Evolutionary conservation across 2,113 vertebrate genomes (phyloP), one percentile per base, ranked within the genome.

Genomic region (Periophthalmus modestus): DNA sequence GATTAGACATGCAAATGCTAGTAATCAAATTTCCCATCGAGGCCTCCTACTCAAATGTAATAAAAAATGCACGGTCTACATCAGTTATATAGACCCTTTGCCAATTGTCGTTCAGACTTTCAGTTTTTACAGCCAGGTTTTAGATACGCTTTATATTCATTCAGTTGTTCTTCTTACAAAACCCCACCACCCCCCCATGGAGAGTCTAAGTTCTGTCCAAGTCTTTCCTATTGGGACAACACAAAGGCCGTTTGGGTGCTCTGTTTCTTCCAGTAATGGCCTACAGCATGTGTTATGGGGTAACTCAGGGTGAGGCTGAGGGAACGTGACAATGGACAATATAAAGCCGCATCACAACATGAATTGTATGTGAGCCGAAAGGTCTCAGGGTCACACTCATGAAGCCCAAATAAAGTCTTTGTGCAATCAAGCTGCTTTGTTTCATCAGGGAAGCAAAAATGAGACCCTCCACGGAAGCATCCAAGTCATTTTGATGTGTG

Each of bases 281-380:
- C 43, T 69, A 63, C 21, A 67, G 57, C 71, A 79, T 58, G 71
- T 85, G 77, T 76, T 83, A 77, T 85, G 76, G n/a, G 74, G 78
- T 86, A 83, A 76, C 76, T 74, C 72, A 54, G 87, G 87, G 87
- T 62, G 86, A 90, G 84, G 78, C 82, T 72, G 57, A 9, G 82
- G 67, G 78, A 80, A 78, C 77, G 73, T 77, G 61, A 92, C 90
- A 92, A 92, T 91, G 54, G 88, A 92, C 90, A 92, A 90, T 89
- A 82, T 62, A 21, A 74, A 70, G 78, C 76, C 4, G 54, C 73
- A 85, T 84, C 79, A 87, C 82, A 87, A 86, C 87, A 90, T 77
- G 82, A 58, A 87, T 91, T 93, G 87, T 93, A 71, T 73, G 68
- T 71, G 11, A 62, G 66, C 62, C 79, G 73, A 84, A 79, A 85